phyloP scores from a whole-genome alignment of 1,140 invertebrate genomes.

The Drosophila orosa region DNA sequence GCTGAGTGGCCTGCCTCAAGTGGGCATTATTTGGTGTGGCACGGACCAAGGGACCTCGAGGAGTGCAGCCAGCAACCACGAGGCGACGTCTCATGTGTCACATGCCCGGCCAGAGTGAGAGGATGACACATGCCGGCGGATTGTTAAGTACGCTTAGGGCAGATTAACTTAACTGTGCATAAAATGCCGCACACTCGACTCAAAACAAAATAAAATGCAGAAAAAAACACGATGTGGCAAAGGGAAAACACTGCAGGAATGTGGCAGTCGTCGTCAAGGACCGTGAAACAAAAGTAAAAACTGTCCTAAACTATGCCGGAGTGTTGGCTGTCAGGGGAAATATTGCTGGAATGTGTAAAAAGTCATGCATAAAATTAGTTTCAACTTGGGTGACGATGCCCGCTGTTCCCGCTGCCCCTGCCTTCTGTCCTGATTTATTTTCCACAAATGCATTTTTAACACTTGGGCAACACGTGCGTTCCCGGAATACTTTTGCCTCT shows the following conservation, averaged over 20 bases:
- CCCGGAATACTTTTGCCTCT: constrained; percentile 57
- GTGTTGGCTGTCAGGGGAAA: constrained; percentile 70
- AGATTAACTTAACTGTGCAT: constrained; percentile 82
- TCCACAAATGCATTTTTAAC: constrained; percentile 59
- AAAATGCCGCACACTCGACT: constrained; percentile 65
- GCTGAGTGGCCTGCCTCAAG: constrained; percentile 40
- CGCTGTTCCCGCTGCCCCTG: constrained; percentile 15
- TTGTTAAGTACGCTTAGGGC: constrained; percentile 75
- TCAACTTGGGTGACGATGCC: constrained; percentile 74
- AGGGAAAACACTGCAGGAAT: constrained; percentile 54
- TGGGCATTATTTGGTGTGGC: constrained; percentile 54
- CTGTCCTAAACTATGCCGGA: constrained; percentile 65
- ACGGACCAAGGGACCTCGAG: constrained; percentile 47
- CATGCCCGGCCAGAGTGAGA: constrained; percentile 50
- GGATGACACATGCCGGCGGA: constrained; percentile 77
- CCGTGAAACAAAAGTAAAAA: constrained; percentile 64
- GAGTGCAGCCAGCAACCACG: constrained; percentile 15
- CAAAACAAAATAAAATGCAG: constrained; percentile 23
- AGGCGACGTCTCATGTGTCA: constrained; percentile 69
- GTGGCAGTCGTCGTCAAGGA: constrained; percentile 44
- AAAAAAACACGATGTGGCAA: neutral
- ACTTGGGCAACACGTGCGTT: constrained; percentile 81
- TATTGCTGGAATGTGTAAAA: constrained; percentile 79
- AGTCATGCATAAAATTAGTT: constrained; percentile 83
- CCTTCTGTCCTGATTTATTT: constrained; percentile 60